A percentile compares a stretch with the other conserved stretches of the same genome.
These are phyloP conservation scores for Plutomurus gul DNA, from an alignment of 1,140 invertebrate species.

Conservation along the genomic window DNA sequence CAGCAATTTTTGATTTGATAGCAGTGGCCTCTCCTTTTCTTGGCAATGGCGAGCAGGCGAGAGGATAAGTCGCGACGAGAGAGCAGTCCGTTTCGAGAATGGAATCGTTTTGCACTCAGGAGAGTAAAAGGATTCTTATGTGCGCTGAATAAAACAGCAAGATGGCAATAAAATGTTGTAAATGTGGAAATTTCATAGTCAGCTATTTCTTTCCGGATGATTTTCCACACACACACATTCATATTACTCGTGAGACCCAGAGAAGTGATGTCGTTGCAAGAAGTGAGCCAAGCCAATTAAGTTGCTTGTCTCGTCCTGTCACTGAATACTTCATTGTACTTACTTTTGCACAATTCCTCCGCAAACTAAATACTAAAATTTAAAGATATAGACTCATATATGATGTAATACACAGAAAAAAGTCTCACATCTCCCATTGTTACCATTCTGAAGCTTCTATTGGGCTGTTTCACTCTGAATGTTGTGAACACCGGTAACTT, in stretches of 20 bases:
- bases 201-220: not conserved
- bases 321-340: not conserved
- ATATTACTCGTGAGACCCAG: not conserved
- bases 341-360: not conserved
- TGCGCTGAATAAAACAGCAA: not conserved
- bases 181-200: slow-evolving; percentile 19
- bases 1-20: slow-evolving; percentile 47
- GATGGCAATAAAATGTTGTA: slow-evolving; percentile 13
- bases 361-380: not conserved
- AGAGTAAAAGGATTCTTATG: not conserved
- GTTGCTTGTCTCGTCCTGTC: not conserved
- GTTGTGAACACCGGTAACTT: too few relatives aligned
- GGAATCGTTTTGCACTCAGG: not conserved
- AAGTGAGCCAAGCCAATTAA: slow-evolving; percentile 12
- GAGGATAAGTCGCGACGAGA: too few relatives aligned
- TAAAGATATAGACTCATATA: not conserved
- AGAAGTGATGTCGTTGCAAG: slow-evolving; percentile 21
- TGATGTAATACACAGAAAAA: too few relatives aligned
- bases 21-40: not conserved
- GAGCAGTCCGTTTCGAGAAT: too few relatives aligned
- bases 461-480: too few relatives aligned
- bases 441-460: too few relatives aligned
- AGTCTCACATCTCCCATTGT: too few relatives aligned
- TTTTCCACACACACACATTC: not conserved
- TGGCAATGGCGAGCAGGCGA: not conserved